Conservation (phyloP, 2,888 invertebrate genomes). For the Acanthopleura granulata region DNA sequence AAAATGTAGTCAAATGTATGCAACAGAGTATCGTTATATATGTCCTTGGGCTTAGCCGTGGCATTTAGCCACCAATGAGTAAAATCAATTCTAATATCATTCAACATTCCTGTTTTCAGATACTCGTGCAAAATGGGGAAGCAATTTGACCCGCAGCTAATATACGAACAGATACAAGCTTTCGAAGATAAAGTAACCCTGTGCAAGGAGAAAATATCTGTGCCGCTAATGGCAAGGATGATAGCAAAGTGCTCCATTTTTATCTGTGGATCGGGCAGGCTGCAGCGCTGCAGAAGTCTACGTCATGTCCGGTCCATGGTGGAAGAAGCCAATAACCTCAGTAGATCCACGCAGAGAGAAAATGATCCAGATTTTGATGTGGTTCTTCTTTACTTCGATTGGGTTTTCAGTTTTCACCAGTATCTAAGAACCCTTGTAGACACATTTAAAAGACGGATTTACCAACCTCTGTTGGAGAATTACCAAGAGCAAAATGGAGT, state of each 20-base stretch:
- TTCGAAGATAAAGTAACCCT: constrained; percentile 55
- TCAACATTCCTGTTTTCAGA: no score
- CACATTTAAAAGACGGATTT: constrained; percentile 53
- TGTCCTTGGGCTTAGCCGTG: no score
- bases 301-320: no score
- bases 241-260: constrained; percentile 31
- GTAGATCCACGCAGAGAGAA: constrained; percentile 29
- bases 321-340: no score
- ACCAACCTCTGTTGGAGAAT: constrained; percentile 51
- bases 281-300: no score
- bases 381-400: constrained; percentile 56
- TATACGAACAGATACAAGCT: constrained; percentile 39
- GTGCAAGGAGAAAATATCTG: constrained; percentile 49
- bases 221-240: constrained; percentile 46
- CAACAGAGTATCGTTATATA: no score
- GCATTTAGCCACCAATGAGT: no score
- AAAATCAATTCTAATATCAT: no score
- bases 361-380: constrained; percentile 51
- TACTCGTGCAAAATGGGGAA: no score
- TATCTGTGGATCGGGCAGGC: constrained; percentile 31
- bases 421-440: constrained; percentile 47
- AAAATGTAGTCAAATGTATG: no score
- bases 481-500: constrained; percentile 43
- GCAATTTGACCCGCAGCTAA: no score
- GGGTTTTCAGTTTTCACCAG: no score